phyloP scores from a whole-genome alignment of 2,888 invertebrate genomes.

The Trichacis sp. region DNA sequence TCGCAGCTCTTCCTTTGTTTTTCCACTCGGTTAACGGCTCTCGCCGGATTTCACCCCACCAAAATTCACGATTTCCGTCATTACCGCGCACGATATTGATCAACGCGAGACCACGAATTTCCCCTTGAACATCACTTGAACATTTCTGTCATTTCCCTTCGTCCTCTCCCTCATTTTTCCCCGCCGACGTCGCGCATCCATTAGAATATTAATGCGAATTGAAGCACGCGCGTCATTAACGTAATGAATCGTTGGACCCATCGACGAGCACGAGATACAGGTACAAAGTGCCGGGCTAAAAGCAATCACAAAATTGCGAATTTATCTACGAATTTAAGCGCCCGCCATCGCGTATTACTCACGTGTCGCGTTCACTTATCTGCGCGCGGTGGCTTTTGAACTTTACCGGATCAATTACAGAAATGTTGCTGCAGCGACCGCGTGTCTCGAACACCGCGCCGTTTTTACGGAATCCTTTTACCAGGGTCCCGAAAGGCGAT shows the following conservation, averaged over 20 bases:
- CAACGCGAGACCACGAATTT: too few species aligned
- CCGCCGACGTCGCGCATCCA: slow-evolving; percentile 52
- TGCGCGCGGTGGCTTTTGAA: slow-evolving; percentile 37
- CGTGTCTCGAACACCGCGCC: not conserved
- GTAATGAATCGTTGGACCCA: slow-evolving; percentile 66
- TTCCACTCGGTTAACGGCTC: slow-evolving; percentile 3
- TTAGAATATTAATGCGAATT: slow-evolving; percentile 69
- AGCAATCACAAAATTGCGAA: slow-evolving; percentile 67
- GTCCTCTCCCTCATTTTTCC: slow-evolving; percentile 20
- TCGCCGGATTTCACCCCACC: not conserved
- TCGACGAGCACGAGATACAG: slow-evolving; percentile 42
- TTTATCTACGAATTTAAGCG: slow-evolving; percentile 53
- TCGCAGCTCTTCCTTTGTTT: slow-evolving; percentile 8
- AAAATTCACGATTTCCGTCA: not conserved
- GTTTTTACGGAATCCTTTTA: not conserved
- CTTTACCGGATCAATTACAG: slow-evolving; percentile 41
- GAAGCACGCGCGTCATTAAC: slow-evolving; percentile 67
- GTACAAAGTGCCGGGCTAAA: slow-evolving; percentile 60
- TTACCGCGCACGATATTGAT: not conserved
- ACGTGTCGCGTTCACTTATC: slow-evolving; percentile 20
- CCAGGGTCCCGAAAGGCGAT: not conserved
- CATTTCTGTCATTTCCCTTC: not conserved
- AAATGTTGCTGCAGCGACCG: slow-evolving; percentile 36
- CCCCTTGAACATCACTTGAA: too few species aligned
- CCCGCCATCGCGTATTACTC: slow-evolving; percentile 43